Evolutionary conservation across 1,140 invertebrate genomes (phyloP).

Genomic region (Aradophagus sp.): DNA sequence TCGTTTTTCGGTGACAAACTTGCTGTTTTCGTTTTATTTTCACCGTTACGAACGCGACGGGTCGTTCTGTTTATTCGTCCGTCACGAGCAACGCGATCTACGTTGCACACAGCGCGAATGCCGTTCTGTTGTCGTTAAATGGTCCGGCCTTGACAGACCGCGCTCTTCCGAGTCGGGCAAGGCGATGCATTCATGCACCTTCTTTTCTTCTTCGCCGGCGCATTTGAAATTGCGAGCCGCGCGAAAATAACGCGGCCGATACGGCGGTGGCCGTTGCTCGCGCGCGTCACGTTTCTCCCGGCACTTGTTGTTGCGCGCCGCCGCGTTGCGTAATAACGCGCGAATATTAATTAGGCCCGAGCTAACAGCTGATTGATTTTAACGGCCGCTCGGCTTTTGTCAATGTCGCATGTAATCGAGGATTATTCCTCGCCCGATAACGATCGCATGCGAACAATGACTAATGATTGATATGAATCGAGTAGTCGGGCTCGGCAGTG

Average conservation of each 20-base stretch:
- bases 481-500: too few species aligned
- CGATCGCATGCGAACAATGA: too few species aligned
- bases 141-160: conserved; percentile 63
- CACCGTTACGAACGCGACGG: too few species aligned
- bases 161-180: conserved; percentile 53
- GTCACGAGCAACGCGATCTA: conserved; percentile 42
- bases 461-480: too few species aligned
- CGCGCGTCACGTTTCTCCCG: conserved; percentile 1
- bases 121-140: conserved; percentile 62
- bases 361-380: conserved; percentile 5
- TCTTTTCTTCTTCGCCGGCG: conserved; percentile 31
- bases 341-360: conserved; percentile 9
- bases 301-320: neutral
- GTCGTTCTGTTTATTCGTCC: conserved; percentile 32
- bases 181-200: conserved; percentile 42
- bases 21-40: too few species aligned
- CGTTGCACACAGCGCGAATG: conserved; percentile 38
- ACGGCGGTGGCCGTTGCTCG: neutral
- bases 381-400: too few species aligned
- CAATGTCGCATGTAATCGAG: too few species aligned
- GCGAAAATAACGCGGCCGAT: conserved; percentile 22
- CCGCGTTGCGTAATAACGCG: conserved; percentile 6
- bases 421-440: too few species aligned
- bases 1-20: too few species aligned
- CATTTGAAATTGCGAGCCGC: conserved; percentile 34